These are phyloP conservation scores for Malurus cyaneus DNA, from an alignment of 2,113 vertebrate genomes.

Conservation along the genomic window DNA sequence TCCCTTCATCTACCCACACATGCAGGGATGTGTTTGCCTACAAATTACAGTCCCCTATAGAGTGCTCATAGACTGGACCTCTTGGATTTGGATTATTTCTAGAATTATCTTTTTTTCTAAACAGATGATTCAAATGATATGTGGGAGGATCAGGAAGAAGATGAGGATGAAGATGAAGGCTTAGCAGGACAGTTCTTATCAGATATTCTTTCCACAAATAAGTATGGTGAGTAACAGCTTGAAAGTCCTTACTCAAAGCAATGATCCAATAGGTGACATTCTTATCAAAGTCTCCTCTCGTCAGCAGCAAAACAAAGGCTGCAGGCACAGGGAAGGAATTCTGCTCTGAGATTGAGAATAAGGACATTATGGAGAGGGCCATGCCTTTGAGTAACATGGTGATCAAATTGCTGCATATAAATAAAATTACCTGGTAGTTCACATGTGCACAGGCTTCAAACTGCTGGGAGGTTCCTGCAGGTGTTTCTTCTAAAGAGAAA, in stretches of 20 bases:
- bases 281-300: neutral
- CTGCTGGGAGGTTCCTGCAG: neutral
- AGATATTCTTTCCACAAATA: slow-evolving; percentile 93
- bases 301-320: neutral
- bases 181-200: slow-evolving; percentile 92
- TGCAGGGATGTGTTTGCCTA: neutral
- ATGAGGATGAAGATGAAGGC: slow-evolving; percentile 88
- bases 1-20: neutral
- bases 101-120: neutral
- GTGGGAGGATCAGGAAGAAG: slow-evolving; percentile 93
- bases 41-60: neutral
- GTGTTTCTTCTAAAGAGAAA: neutral
- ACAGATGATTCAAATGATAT: slow-evolving; percentile 89
- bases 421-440: neutral
- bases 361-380: neutral
- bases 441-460: neutral
- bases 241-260: neutral
- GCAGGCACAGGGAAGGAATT: neutral
- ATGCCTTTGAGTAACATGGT: neutral
- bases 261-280: neutral
- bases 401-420: neutral
- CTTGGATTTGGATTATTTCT: neutral
- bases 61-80: neutral
- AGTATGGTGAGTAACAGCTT: slow-evolving; percentile 84
- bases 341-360: neutral